Base-by-base conservation (phyloP, 2,888 invertebrate species). In the Smittia aterrima region DNA sequence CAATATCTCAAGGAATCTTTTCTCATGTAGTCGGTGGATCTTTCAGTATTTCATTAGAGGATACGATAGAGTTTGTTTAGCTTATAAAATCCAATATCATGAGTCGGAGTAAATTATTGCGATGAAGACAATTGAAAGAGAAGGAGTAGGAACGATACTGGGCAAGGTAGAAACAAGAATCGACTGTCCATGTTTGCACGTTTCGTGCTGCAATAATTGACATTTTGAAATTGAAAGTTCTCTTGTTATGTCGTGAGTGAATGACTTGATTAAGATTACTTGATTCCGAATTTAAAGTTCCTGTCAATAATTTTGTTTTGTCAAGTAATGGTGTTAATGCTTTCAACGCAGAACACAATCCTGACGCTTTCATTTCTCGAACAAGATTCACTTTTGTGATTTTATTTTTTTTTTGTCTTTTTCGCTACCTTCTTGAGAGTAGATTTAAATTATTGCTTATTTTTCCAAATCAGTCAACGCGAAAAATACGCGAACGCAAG, bases 371-470 rank as follows among this genome's bases (percentile, higher is more conserved):
- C 41, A 20, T 68, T 11, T 53, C 16, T 53, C 32, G 53, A 16
- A 41, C 47, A 47, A 47, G n/a, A 24, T 68, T 22, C 13, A 16
- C 38, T 41, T 1, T 20, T 20, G 11, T 70, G n/a, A 54, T 54
- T 70, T 58, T 72, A 20, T 62, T 38, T 62, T 62, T 62, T 54
- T 18, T 25, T 58, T 72, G 38, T 62, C 62, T 62, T 62, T 62
- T 54, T 18, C 54, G 22, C 62, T 72, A 72, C 62, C 53, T 72
- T 71, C 16, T 72, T 72, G 72, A 72, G 72, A 72, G 72, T 74
- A 74, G 74, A 74, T 74, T 66, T 66, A 74, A 47, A 66, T 74
- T 74, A 74, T 74, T 74, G 74, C 74, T 74, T 74, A 74, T 74
- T 66, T 66, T 74, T 74, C 47, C 74, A 74, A 74, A 74, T 74